Evolutionary conservation across 1,140 invertebrate species (phyloP), one percentile per base, ranked within the genome.

Genomic region (Cepaea nemoralis): DNA sequence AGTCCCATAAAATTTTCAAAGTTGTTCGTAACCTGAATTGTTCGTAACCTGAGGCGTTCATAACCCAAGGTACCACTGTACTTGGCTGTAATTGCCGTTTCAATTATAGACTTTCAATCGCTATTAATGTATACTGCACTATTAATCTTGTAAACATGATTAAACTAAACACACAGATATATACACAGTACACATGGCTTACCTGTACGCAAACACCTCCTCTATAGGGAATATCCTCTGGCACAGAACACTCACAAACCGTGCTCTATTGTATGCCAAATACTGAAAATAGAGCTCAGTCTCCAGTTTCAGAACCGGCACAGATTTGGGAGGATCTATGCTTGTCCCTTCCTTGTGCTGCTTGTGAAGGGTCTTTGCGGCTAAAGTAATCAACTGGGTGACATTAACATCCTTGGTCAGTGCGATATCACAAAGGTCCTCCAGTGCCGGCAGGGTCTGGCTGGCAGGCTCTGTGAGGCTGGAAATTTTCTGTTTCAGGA

Each of bases 161-260:
- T n/a, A n/a, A n/a, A n/a, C n/a, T n/a, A n/a, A n/a, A n/a, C n/a
- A n/a, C n/a, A n/a, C n/a, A n/a, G n/a, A n/a, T n/a, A n/a, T n/a
- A n/a, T n/a, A n/a, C n/a, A n/a, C n/a, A n/a, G n/a, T n/a, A n/a
- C n/a, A n/a, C n/a, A n/a, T n/a, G n/a, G n/a, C n/a, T n/a, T n/a
- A n/a, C n/a, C n/a, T n/a, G n/a, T n/a, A n/a, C n/a, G 31, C 78
- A 80, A 59, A 80, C 14, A 80, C 69, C 42, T 80, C 78, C n/a
- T 73, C 35, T n/a, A 80, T 73, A 14, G 78, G 45, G 59, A 80
- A 80, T 50, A 80, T 80, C n/a, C 69, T 48, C 2, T 37, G 42
- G 24, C 22, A 71, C 37, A 80, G 35, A 37, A 35, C 27, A 27
- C 35, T 50, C 19, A 80, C n/a, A 40, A 80, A 80, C 19, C 16